These are phyloP conservation scores for Ceratoteleas bidentatus DNA, from an alignment of 1,140 invertebrate species.

Conservation along the genomic window DNA sequence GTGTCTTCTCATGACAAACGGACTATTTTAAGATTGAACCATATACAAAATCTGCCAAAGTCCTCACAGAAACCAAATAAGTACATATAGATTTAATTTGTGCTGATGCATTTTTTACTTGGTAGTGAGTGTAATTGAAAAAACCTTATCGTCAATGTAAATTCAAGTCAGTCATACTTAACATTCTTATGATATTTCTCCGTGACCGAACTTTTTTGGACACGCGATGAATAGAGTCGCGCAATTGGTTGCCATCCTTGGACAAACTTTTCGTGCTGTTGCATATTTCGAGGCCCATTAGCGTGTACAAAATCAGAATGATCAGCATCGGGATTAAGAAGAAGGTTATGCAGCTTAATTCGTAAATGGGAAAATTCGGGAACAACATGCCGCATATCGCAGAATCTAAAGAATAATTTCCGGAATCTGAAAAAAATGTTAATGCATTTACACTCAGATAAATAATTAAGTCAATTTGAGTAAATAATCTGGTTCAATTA, in stretches of 20 bases:
- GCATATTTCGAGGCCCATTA: slow-evolving; percentile 88
- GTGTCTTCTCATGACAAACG: no score
- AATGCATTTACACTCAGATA: no score
- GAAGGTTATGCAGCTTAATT: slow-evolving; percentile 90
- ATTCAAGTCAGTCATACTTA: slow-evolving; percentile 84
- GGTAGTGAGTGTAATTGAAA: no score
- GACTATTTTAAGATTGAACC: no score
- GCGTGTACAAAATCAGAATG: slow-evolving; percentile 88
- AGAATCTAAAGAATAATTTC: slow-evolving; percentile 83
- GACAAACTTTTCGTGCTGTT: slow-evolving; percentile 80
- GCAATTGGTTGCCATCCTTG: slow-evolving; percentile 74
- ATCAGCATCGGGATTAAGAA: slow-evolving; percentile 91
- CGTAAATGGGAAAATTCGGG: slow-evolving; percentile 85
- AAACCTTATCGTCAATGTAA: background rate
- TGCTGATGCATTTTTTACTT: no score
- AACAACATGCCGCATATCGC: slow-evolving; percentile 89
- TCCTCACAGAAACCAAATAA: no score
- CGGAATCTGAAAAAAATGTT: slow-evolving; percentile 71
- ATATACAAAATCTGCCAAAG: no score
- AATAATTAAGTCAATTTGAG: no score
- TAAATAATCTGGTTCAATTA: no score
- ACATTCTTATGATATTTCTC: slow-evolving; percentile 90
- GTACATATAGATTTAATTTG: no score
- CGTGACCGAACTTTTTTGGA: slow-evolving; percentile 85
- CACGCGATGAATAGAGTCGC: slow-evolving; percentile 86